phyloP scores from a whole-genome alignment of 2,113 vertebrate species.

The Hucho hucho region DNA sequence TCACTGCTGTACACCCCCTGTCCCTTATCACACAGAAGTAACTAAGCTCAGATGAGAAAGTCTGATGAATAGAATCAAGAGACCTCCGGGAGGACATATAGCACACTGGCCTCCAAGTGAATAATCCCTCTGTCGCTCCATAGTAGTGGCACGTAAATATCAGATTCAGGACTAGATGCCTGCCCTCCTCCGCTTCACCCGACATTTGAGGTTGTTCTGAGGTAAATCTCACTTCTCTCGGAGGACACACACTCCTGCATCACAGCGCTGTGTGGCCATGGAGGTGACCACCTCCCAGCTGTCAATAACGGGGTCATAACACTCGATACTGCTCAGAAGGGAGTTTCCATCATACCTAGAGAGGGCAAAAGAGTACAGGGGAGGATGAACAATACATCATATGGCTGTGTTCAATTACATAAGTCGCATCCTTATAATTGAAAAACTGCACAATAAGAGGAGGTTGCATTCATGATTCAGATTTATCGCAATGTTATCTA shows the following conservation, averaged over 20 bases:
- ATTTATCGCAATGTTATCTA: no score
- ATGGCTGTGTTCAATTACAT: neutral
- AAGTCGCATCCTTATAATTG: neutral
- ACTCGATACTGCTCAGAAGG: conserved; percentile 96
- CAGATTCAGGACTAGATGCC: conserved; percentile 46
- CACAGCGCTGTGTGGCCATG: conserved; percentile 97
- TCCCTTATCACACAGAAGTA: neutral
- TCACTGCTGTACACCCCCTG: neutral
- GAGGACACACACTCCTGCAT: conserved; percentile 96
- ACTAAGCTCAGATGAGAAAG: neutral
- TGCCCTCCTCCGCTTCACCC: conserved; percentile 31
- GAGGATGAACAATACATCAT: neutral
- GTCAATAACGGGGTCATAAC: conserved; percentile 97
- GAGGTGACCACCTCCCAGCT: conserved; percentile 98
- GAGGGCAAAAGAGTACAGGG: neutral
- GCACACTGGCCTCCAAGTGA: conserved; percentile 39
- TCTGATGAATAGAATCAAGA: neutral
- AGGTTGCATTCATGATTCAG: no score
- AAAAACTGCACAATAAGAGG: neutral
- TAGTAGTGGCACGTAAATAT: conserved; percentile 35
- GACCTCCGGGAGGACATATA: conserved; percentile 2
- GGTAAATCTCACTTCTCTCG: conserved; percentile 87
- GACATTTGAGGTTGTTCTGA: no score
- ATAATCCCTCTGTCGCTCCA: conserved; percentile 36
- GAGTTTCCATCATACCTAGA: conserved; percentile 95